These are phyloP conservation scores for Microctenopoma stevenorrisi DNA, from an alignment of 2,797 vertebrate species.

Conservation along the genomic window DNA sequence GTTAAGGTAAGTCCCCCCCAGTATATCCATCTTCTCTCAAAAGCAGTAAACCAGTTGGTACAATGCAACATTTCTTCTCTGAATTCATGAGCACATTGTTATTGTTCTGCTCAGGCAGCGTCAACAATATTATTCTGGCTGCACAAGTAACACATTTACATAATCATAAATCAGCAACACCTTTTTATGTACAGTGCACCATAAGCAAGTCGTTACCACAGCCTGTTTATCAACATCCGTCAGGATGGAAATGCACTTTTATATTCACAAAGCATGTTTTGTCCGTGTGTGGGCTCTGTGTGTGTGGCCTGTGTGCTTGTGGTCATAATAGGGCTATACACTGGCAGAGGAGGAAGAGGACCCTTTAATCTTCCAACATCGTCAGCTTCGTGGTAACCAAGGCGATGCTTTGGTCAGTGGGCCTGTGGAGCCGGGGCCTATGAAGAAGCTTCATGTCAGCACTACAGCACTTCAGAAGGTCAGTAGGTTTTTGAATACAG, in stretches of 20 bases:
- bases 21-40: background rate
- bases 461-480: conserved; percentile 99
- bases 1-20: conserved; percentile 87
- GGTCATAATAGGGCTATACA: conserved; percentile 90
- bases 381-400: conserved; percentile 89
- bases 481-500: background rate
- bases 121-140: conserved; percentile 2
- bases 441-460: conserved; percentile 99
- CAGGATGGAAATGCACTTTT: conserved; percentile 49
- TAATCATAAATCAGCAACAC: conserved; percentile 39
- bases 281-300: conserved; percentile 58
- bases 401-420: conserved; percentile 90
- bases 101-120: background rate
- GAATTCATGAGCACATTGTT: conserved; percentile 3
- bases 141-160: conserved; percentile 16
- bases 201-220: conserved; percentile 35
- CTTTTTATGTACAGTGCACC: conserved; percentile 11
- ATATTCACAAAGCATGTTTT: conserved; percentile 52
- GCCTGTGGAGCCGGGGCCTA: conserved; percentile 94
- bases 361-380: conserved; percentile 95
- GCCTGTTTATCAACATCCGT: conserved; percentile 60
- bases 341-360: conserved; percentile 98
- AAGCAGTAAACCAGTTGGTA: conserved; percentile 1
- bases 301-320: conserved; percentile 40
- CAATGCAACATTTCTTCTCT: background rate